Percentiles rank a stretch among this genome's conserved stretches.
Evolutionary conservation across 1,140 invertebrate species (phyloP).

Genomic region (Probaryconus sp.): DNA sequence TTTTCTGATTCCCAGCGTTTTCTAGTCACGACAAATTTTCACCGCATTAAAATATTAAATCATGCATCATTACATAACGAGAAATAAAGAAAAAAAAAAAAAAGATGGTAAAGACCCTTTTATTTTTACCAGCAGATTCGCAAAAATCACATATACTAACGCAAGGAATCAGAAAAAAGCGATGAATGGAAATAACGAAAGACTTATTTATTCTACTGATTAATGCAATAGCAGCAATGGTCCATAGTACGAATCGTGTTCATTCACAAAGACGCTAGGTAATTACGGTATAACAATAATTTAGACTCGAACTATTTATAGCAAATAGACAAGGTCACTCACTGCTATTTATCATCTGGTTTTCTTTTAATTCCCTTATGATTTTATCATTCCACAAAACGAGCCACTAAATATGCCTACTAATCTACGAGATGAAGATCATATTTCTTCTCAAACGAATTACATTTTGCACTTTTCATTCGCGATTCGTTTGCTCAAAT

Average conservation of each 20-base stretch:
- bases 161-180: constrained; percentile 15
- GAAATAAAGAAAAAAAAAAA: no score
- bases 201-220: constrained; percentile 32
- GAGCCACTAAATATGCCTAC: constrained; percentile 1
- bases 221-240: constrained; percentile 56
- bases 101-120: no score
- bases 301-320: constrained; percentile 73
- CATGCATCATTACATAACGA: no score
- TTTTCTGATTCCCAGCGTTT: constrained; percentile 6
- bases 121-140: no score
- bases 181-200: constrained; percentile 2
- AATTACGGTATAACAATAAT: constrained; percentile 73
- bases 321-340: constrained; percentile 75
- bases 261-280: constrained; percentile 68
- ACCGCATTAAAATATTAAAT: no score
- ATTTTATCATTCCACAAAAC: constrained; percentile 27
- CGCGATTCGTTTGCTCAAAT: background rate
- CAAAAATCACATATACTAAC: background rate
- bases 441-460: no score
- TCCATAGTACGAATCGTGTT: constrained; percentile 66
- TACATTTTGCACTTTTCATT: no score
- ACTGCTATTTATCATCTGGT: constrained; percentile 68
- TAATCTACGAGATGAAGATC: no score
- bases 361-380: constrained; percentile 52
- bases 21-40: constrained; percentile 4